These are phyloP conservation scores for Takifugu ocellatus DNA, from an alignment of 2,797 vertebrate genomes.

Conservation along the genomic window DNA sequence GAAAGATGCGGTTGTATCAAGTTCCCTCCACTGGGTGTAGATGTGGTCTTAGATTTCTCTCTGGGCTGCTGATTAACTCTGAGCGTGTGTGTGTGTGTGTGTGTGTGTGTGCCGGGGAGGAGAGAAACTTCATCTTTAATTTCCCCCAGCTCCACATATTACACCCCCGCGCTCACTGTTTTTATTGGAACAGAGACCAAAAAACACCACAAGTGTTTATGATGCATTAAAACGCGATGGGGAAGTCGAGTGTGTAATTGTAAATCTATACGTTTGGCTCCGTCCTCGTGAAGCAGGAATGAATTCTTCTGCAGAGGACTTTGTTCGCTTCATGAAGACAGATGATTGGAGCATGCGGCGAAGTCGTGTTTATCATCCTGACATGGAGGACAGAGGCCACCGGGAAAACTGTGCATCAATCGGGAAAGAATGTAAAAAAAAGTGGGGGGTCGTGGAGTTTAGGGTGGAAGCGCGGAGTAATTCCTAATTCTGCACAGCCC, in stretches of 20 bases:
- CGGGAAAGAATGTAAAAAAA: background rate
- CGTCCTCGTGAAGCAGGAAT: slow-evolving; percentile 47
- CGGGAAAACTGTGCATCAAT: slow-evolving; percentile 15
- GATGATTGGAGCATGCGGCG: slow-evolving; percentile 48
- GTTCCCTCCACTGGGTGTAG: slow-evolving; percentile 77
- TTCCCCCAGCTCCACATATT: slow-evolving; percentile 79
- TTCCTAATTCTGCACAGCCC: slow-evolving; percentile 55
- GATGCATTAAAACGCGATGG: slow-evolving; percentile 72
- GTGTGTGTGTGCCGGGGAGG: slow-evolving; percentile 46
- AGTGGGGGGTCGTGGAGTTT: slow-evolving; percentile 40
- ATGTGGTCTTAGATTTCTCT: slow-evolving; percentile 78
- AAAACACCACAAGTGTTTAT: slow-evolving; percentile 75
- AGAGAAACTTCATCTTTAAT: slow-evolving; percentile 76
- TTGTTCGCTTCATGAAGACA: slow-evolving; percentile 49
- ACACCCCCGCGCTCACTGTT: slow-evolving; percentile 71
- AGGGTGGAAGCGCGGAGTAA: slow-evolving; percentile 46
- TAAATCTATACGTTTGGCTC: slow-evolving; percentile 70
- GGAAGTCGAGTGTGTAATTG: slow-evolving; percentile 58
- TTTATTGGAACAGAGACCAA: slow-evolving; percentile 76
- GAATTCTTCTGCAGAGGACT: slow-evolving; percentile 57
- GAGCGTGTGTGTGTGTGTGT: slow-evolving; percentile 32
- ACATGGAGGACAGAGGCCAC: slow-evolving; percentile 24
- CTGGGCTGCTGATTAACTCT: slow-evolving; percentile 71
- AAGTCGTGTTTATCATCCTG: slow-evolving; percentile 60
- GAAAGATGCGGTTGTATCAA: slow-evolving; percentile 66